Conservation (phyloP, 2,797 vertebrate species). For the Stomatorhinus walkeri region DNA sequence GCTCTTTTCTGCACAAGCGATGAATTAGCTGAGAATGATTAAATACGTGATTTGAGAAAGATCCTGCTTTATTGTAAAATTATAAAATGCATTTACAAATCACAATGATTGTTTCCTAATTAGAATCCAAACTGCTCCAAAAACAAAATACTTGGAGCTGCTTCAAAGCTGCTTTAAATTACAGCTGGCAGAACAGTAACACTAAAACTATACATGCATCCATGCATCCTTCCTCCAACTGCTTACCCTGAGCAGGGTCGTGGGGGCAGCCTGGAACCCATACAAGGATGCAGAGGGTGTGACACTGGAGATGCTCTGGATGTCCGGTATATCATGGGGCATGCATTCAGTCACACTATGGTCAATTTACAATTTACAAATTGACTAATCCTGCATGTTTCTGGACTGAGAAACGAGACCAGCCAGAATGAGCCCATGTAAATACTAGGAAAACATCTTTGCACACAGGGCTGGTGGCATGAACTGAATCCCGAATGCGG, state of each 20-base stretch:
- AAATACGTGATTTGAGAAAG: neutral
- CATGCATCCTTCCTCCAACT: neutral
- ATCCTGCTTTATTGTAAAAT: neutral
- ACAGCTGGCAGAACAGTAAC: neutral
- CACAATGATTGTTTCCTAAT: constrained; percentile 1
- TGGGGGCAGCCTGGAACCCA: neutral
- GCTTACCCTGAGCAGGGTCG: neutral
- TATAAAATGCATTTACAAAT: neutral
- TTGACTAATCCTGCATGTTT: neutral
- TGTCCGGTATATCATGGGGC: neutral
- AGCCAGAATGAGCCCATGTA: neutral
- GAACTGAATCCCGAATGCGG: neutral
- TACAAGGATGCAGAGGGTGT: neutral
- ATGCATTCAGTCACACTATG: neutral
- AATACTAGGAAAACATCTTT: neutral
- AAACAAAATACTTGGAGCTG: neutral
- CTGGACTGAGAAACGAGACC: neutral
- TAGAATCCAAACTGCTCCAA: neutral
- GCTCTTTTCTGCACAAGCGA: neutral
- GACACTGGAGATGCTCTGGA: neutral
- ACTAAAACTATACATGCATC: neutral
- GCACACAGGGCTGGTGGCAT: neutral
- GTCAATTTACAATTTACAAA: neutral
- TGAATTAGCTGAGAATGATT: neutral
- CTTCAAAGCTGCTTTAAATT: neutral